A percentile compares a stretch with the other conserved stretches of the same genome.
Evolutionary conservation across 2,888 invertebrate species (phyloP).

Genomic region (Cantharis nigra): DNA sequence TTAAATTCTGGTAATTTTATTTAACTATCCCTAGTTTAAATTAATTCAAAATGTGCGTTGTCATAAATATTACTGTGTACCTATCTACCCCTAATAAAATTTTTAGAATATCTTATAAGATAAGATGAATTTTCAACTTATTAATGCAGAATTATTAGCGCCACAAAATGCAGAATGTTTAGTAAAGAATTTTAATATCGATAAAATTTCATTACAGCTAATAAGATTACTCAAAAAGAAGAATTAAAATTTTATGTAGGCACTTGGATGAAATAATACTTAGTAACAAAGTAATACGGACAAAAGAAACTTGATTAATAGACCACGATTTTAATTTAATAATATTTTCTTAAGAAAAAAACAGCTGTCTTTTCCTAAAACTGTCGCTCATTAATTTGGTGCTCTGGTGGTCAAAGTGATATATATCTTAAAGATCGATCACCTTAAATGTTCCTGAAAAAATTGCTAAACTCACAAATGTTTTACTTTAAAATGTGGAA

Average conservation of each 20-base stretch:
- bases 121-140: neutral
- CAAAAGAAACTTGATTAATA: neutral
- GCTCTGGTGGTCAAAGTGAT: too few species aligned
- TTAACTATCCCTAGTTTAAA: neutral
- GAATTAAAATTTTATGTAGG: neutral
- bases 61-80: neutral
- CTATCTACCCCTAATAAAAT: neutral
- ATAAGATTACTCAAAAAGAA: neutral
- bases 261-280: neutral
- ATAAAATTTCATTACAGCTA: neutral
- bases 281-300: neutral
- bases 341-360: neutral
- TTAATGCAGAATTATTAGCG: neutral
- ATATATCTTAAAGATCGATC: too few species aligned
- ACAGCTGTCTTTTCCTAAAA: neutral
- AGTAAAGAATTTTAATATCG: neutral
- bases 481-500: too few species aligned
- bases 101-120: neutral
- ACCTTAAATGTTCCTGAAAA: too few species aligned
- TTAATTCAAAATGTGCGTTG: neutral
- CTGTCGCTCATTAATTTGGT: neutral
- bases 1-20: too few species aligned
- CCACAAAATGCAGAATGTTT: neutral
- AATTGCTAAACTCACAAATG: too few species aligned
- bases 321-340: neutral